Percentiles rank a stretch among this genome's conserved stretches.
Conservation (phyloP, 2,797 vertebrate species). For the Pempheris klunzingeri region DNA sequence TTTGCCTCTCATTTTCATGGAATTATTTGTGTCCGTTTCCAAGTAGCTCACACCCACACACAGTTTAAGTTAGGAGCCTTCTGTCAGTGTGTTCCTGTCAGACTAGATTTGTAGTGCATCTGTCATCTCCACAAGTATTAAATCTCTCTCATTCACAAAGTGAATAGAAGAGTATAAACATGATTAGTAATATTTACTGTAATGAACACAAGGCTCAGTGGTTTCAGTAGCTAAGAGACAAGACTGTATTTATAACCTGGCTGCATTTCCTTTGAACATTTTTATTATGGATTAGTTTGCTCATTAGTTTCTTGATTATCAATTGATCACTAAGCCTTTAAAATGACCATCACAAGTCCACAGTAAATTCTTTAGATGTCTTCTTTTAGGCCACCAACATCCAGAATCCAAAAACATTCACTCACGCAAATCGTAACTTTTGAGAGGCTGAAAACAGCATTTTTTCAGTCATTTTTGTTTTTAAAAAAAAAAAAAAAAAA, state of each 20-base stretch:
- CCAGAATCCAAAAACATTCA: neutral
- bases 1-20: slow-evolving; percentile 22
- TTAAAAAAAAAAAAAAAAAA: too few relatives aligned
- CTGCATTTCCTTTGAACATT: too few relatives aligned
- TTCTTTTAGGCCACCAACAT: neutral
- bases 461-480: neutral
- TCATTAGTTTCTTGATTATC: neutral
- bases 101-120: too few relatives aligned
- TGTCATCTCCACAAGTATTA: too few relatives aligned
- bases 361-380: neutral
- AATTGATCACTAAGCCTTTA: neutral
- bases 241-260: too few relatives aligned
- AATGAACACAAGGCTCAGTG: too few relatives aligned
- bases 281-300: too few relatives aligned
- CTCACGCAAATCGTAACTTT: neutral
- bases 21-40: neutral
- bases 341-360: neutral
- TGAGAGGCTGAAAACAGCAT: neutral
- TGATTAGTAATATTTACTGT: neutral
- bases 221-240: too few relatives aligned
- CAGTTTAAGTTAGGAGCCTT: too few relatives aligned
- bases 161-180: neutral
- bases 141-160: too few relatives aligned
- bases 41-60: too few relatives aligned
- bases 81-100: too few relatives aligned